Percentiles rank a stretch among this genome's conserved stretches.
phyloP scores from a whole-genome alignment of 2,888 invertebrate species.

The Patella ulyssiponensis region DNA sequence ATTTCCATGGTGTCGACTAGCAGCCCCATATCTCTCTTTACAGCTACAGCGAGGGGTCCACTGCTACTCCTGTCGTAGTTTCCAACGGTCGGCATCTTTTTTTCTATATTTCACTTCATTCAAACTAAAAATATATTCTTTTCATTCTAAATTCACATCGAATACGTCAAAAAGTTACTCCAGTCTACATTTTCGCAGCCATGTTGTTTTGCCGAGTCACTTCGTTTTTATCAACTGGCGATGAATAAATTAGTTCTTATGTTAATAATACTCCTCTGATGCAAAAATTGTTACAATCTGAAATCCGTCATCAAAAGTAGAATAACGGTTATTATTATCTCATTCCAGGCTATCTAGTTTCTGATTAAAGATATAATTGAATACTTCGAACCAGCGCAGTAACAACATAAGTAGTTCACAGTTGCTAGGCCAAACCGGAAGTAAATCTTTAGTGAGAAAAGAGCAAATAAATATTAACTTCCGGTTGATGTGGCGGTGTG shows the following conservation, averaged over 20 bases:
- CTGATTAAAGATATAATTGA: too few relatives aligned
- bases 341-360: too few relatives aligned
- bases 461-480: too few relatives aligned
- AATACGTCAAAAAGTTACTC: background rate
- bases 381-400: too few relatives aligned
- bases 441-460: too few relatives aligned
- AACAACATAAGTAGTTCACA: too few relatives aligned
- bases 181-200: background rate
- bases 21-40: conserved; percentile 36
- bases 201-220: background rate
- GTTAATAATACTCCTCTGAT: too few relatives aligned
- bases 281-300: too few relatives aligned
- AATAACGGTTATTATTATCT: too few relatives aligned
- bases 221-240: background rate
- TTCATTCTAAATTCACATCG: background rate
- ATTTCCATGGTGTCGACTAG: conserved; percentile 64
- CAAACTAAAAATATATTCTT: background rate
- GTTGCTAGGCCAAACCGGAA: too few relatives aligned
- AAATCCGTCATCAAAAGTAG: too few relatives aligned
- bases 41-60: conserved; percentile 32
- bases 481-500: too few relatives aligned
- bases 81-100: background rate
- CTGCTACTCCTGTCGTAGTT: background rate
- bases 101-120: background rate
- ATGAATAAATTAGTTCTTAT: background rate